Conservation (phyloP, 2,888 invertebrate species). For the Charanyca ferruginea region DNA sequence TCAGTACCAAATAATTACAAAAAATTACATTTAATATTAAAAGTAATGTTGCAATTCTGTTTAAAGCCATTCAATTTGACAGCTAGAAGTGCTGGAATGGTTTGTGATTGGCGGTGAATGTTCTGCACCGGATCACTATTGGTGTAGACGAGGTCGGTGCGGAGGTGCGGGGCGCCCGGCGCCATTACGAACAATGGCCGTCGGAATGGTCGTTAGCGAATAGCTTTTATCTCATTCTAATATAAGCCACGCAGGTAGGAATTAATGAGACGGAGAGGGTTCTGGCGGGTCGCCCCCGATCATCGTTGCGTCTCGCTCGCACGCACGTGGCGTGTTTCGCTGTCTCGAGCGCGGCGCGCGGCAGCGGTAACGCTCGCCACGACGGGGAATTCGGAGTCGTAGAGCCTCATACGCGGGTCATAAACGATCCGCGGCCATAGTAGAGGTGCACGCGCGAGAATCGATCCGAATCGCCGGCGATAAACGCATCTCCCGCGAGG, state of each 20-base stretch:
- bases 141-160: conserved; percentile 85
- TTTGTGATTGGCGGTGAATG: conserved; percentile 91
- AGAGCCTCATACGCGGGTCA: conserved; percentile 96
- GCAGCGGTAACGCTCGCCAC: conserved; percentile 91
- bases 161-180: conserved; percentile 86
- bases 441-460: conserved; percentile 92
- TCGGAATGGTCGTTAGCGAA: conserved; percentile 90
- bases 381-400: conserved; percentile 96
- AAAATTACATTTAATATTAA: conserved; percentile 65
- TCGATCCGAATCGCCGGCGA: conserved; percentile 91
- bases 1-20: conserved; percentile 59
- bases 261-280: conserved; percentile 90
- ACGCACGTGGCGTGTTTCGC: conserved; percentile 87
- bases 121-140: conserved; percentile 90
- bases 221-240: conserved; percentile 91
- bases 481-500: conserved; percentile 90
- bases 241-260: conserved; percentile 90
- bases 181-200: conserved; percentile 91
- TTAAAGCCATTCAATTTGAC: conserved; percentile 89
- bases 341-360: conserved; percentile 89
- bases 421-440: conserved; percentile 95
- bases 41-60: conserved; percentile 80
- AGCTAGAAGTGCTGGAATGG: conserved; percentile 91
- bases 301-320: conserved; percentile 80
- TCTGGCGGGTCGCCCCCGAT: conserved; percentile 82